phyloP scores from a whole-genome alignment of 2,888 invertebrate genomes.

The Acleris emargana region DNA sequence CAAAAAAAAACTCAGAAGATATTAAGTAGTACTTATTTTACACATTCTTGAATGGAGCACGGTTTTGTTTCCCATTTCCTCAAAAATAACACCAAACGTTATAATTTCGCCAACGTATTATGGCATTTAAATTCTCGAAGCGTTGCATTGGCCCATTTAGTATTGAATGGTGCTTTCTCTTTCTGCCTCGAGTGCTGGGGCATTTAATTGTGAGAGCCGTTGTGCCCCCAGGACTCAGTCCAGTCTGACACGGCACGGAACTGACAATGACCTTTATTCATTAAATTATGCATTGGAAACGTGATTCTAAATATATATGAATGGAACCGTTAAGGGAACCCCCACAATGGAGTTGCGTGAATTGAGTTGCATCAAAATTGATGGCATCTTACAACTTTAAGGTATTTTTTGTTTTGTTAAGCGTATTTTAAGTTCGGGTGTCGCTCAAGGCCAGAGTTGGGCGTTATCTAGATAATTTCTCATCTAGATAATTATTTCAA shows the following conservation, averaged over 20 bases:
- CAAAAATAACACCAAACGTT: neutral
- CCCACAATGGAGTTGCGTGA: neutral
- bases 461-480: too few relatives aligned
- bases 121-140: constrained; percentile 1
- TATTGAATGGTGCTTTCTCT: constrained; percentile 8
- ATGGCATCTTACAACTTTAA: too few relatives aligned
- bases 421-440: too few relatives aligned
- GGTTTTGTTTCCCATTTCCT: neutral
- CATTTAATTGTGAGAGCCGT: constrained; percentile 28
- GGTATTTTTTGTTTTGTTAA: too few relatives aligned
- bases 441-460: too few relatives aligned
- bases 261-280: neutral
- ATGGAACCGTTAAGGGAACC: neutral
- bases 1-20: too few relatives aligned
- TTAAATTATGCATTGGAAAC: constrained; percentile 7
- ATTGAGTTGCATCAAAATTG: neutral
- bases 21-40: too few relatives aligned
- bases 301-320: neutral
- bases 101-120: neutral
- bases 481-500: too few relatives aligned
- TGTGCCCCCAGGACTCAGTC: constrained; percentile 12
- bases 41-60: neutral
- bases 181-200: constrained; percentile 15
- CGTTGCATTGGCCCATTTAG: constrained; percentile 2
- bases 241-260: constrained; percentile 13